Evolutionary conservation across 2,113 vertebrate genomes (phyloP).

Genomic region (Heterochromis multidens): DNA sequence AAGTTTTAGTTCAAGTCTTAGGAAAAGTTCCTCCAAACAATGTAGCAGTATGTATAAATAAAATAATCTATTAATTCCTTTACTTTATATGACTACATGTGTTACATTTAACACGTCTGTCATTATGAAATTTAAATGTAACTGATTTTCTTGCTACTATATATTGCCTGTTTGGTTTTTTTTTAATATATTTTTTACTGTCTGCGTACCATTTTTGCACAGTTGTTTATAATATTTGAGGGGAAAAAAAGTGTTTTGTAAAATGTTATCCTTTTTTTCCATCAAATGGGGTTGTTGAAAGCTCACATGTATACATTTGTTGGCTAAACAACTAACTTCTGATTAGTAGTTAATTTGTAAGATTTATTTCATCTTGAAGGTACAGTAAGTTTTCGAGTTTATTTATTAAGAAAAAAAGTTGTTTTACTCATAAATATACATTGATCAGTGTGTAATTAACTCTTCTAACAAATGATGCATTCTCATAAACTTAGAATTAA

Average conservation of each 20-base stretch:
- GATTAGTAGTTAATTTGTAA: neutral
- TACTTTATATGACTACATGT: neutral
- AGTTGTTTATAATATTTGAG: neutral
- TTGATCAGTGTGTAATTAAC: neutral
- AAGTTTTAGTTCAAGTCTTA: neutral
- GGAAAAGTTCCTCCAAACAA: neutral
- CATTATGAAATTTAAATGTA: neutral
- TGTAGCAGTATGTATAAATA: fast-evolving
- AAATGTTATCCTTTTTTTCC: neutral
- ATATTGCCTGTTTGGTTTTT: neutral
- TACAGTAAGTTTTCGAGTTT: neutral
- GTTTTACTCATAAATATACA: neutral
- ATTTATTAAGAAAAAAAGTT: neutral
- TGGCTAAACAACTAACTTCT: neutral
- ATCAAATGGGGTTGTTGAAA: neutral
- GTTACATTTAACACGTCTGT: neutral
- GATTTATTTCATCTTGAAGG: neutral
- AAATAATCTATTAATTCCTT: no score
- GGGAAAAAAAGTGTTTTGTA: neutral
- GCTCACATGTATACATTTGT: neutral
- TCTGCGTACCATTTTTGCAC: no score
- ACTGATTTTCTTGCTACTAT: neutral
- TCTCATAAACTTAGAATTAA: neutral
- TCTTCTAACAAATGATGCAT: neutral
- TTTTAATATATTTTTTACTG: neutral